A percentile compares a stretch with the other conserved stretches of the same genome.
These are phyloP conservation scores for Epicauta chinensis DNA, from an alignment of 1,140 invertebrate genomes.

Conservation along the genomic window DNA sequence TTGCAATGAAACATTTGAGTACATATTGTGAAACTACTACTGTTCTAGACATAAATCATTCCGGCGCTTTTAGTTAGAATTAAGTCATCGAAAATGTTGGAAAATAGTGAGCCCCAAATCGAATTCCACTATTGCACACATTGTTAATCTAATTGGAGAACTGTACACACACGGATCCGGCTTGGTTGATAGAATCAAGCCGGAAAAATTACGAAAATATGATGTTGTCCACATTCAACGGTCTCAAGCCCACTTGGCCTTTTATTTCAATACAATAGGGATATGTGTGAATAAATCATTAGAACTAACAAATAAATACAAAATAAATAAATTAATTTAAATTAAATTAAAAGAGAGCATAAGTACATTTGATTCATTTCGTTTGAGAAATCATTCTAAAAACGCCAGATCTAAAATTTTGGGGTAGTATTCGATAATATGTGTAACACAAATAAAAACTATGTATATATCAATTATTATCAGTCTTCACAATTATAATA, in stretches of 20 bases:
- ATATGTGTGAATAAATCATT: slow-evolving; percentile 1
- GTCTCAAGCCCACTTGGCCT: too few relatives aligned
- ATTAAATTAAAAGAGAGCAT: too few relatives aligned
- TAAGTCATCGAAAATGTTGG: too few relatives aligned
- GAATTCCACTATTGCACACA: too few relatives aligned
- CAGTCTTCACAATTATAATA: slow-evolving; percentile 43
- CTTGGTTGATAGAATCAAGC: not conserved
- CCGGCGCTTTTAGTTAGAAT: slow-evolving; percentile 22
- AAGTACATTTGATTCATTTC: not conserved
- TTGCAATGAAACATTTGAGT: slow-evolving; percentile 31
- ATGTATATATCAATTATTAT: slow-evolving; percentile 30
- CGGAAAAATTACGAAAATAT: not conserved
- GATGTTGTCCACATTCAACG: too few relatives aligned
- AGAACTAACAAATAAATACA: not conserved
- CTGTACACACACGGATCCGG: too few relatives aligned
- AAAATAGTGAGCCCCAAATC: not conserved
- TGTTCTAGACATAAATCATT: slow-evolving; percentile 31
- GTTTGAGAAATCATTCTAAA: not conserved
- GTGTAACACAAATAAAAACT: slow-evolving; percentile 42
- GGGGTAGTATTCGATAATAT: slow-evolving; percentile 31
- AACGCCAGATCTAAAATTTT: not conserved
- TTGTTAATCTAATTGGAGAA: too few relatives aligned
- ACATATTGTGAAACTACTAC: slow-evolving; percentile 27
- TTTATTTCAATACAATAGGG: too few relatives aligned
- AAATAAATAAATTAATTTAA: too few relatives aligned